Evolutionary conservation across 2,888 invertebrate genomes (phyloP), one percentile per base, ranked within the genome.

Genomic region (Caenorhabditis sp.): DNA sequence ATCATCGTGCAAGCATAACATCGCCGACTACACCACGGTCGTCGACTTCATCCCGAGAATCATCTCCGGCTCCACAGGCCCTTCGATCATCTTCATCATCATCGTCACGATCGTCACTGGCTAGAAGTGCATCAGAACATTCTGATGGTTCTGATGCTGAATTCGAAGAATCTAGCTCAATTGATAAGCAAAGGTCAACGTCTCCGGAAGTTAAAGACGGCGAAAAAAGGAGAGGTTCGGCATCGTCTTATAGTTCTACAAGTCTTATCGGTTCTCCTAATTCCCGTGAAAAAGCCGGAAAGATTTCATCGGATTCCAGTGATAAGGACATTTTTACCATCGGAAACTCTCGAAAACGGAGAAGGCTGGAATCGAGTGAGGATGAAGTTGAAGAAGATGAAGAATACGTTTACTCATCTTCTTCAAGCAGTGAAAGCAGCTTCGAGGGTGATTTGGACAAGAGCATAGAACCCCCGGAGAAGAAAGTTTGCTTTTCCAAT

Each of bases 1-100:
- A 35, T 10, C 14, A 44, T 41, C 10, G 35, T 31, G 12, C 14
- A 4, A 28, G 8, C n/a, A 14, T 28, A 4, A 12, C 58, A 12
- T 58, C 70, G 2, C 58, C 70, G 22, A 16, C 4, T 22, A 8
- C 47, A 5, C 47, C 19, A 7, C n/a, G 12, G 1, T 66, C 66
- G 7, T 47, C 58, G 3, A 35, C 28, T 58, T 56, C 66, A 5
- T 75, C 75, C 3, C 41, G 66, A 44, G 66, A 56, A 22, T 75
- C 66, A 8, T 66, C 64, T 1, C 16, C 5, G 56, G 12, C 19
- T 38, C 64, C 26, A 14, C 49, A 14, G 19, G 54, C 8, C 22
- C 59, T 19, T 22, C 66, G 28, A 1, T 51, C 61, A 14, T 47
- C 26, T 3, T 70, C 70, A 7, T 66, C 51, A 7, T 66, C 51